Base-by-base conservation (phyloP, 2,888 invertebrate genomes). In the Heliconius charithonia region DNA sequence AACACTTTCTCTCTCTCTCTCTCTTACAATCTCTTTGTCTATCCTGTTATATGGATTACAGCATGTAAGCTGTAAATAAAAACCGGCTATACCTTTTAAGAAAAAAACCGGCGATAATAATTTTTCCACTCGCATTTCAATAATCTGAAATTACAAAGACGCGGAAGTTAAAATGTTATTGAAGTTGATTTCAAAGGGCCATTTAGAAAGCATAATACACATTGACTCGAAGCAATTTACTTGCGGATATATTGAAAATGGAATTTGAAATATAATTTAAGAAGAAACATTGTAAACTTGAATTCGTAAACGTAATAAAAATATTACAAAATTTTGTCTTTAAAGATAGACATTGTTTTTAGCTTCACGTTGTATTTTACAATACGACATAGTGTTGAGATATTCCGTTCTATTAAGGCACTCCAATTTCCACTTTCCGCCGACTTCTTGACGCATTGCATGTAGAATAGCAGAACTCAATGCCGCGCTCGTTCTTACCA, bases 161-260 rank as follows among this genome's bases (percentile, higher is more conserved):
- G 22, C 7, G 13, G 13, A 65, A 45, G 12, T 19, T 62, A 62
- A 73, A 37, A 62, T 74, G 45, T 63, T 74, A 65, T 65, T 65
- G 66, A 75, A 32, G 65, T 66, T 45, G 45, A 75, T 66, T 75
- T 66, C 75, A 66, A 75, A 29, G 45, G 27, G 63, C 27, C 59
- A 59, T 69, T 69, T 25, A 19, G n/a, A 41, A 41, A 69, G 16
- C 69, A 13, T 69, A 69, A 69, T 69, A 41, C 41, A 69, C 41
- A 69, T 69, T 27, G 69, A 69, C 69, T 69, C 41, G 41, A 25
- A 41, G 41, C 25, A 69, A 69, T 69, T 69, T 69, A 13, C 41
- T 41, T 41, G 69, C 22, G 72, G 7, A 32, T 56, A 13, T 37
- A 73, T 45, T 2, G 32, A 25, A 62, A 32, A 73, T 29, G 9